A percentile compares a stretch with the other conserved stretches of the same genome.
Conservation (phyloP, 2,113 vertebrate species). For the Neopipo cinnamomea region DNA sequence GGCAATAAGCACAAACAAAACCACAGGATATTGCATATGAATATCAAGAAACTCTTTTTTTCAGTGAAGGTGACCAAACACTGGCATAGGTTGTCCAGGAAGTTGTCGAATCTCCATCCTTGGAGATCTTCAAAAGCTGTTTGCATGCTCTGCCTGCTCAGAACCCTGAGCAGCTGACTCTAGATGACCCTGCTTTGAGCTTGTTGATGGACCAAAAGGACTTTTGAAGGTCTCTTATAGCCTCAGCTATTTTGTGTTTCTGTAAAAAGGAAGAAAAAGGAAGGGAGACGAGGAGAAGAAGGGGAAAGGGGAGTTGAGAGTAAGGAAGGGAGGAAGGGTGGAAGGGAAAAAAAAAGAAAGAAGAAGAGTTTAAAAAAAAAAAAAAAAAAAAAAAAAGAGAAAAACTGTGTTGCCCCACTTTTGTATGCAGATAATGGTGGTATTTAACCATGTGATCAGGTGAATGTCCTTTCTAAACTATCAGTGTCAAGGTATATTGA, state of each 20-base stretch:
- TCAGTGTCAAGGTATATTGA: constrained; percentile 67
- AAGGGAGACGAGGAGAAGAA: rapidly evolving
- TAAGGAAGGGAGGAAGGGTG: no score
- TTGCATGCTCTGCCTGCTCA: neutral
- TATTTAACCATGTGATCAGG: constrained; percentile 12
- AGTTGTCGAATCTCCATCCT: neutral
- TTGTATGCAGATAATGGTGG: neutral
- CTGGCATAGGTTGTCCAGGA: neutral
- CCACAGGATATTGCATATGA: neutral
- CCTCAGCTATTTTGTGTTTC: neutral
- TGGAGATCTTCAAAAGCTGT: neutral
- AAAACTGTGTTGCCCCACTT: rapidly evolving
- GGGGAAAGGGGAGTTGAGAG: no score
- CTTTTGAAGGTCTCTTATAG: neutral
- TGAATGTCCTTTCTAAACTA: constrained; percentile 47
- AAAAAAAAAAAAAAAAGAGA: neutral
- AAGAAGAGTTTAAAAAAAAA: neutral
- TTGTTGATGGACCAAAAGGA: neutral
- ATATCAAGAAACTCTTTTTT: neutral
- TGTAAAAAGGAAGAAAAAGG: neutral
- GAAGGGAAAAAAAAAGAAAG: no score
- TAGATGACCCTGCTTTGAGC: neutral
- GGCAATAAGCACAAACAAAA: neutral
- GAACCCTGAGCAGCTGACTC: neutral
- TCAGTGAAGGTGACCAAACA: neutral